phyloP scores from a whole-genome alignment of 2,113 vertebrate genomes.

The Leucoraja erinaceus region DNA sequence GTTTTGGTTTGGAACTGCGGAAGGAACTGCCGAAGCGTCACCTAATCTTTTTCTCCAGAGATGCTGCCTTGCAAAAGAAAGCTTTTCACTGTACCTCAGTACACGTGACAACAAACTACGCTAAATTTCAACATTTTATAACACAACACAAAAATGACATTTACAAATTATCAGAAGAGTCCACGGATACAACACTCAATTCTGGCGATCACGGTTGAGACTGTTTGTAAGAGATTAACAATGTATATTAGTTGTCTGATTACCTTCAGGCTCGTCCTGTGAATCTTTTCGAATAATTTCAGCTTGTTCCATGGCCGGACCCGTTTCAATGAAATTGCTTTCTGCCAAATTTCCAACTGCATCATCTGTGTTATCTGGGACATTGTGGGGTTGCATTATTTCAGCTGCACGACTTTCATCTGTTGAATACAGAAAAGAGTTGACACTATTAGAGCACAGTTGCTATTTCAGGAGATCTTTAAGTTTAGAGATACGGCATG shows the following conservation, averaged over 20 bases:
- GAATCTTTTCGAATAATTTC: background rate
- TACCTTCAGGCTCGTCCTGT: background rate
- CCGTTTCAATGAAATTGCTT: background rate
- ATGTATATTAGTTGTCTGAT: too few relatives aligned
- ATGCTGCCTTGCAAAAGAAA: too few relatives aligned
- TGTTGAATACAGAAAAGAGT: background rate
- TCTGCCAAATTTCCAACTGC: too few relatives aligned
- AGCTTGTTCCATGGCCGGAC: background rate
- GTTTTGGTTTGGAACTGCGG: too few relatives aligned
- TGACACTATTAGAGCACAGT: too few relatives aligned
- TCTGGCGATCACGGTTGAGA: background rate
- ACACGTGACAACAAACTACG: too few relatives aligned
- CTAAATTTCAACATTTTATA: background rate
- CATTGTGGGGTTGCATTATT: background rate
- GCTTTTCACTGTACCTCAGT: too few relatives aligned
- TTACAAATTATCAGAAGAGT: background rate
- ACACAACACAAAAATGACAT: background rate
- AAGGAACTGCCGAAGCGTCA: too few relatives aligned
- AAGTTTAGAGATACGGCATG: too few relatives aligned
- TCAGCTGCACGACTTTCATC: background rate
- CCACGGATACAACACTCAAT: background rate
- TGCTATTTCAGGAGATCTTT: too few relatives aligned
- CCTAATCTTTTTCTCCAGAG: too few relatives aligned
- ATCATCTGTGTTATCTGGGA: background rate
- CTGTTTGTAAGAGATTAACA: too few relatives aligned